phyloP scores from a whole-genome alignment of 2,797 vertebrate species.

The Halcyon chelicuti region DNA sequence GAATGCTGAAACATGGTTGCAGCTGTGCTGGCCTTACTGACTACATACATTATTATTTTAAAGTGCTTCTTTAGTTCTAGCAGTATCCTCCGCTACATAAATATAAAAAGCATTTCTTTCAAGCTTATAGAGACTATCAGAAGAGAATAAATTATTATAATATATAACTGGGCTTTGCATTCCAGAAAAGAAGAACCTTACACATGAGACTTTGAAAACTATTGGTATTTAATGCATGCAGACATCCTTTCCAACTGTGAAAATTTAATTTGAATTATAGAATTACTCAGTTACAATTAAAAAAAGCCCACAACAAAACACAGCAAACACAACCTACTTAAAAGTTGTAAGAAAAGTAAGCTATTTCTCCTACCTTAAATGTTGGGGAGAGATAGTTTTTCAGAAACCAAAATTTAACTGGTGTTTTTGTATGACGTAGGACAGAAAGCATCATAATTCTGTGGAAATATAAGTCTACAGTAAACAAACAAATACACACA shows the following conservation, averaged over 20 bases:
- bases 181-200: not conserved
- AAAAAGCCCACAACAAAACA: not conserved
- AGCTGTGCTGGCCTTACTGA: not conserved
- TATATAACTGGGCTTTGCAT: not conserved
- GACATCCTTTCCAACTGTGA: not conserved
- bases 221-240: not conserved
- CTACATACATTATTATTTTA: not conserved
- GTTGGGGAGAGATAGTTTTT: constrained; percentile 97
- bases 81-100: not conserved
- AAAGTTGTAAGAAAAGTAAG: not conserved
- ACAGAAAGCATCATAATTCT: constrained; percentile 99
- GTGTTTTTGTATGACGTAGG: constrained; percentile 90
- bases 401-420: constrained; percentile 98
- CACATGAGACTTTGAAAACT: not conserved
- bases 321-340: not conserved
- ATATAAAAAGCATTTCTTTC: not conserved
- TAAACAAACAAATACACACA: constrained; percentile 20
- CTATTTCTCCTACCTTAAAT: constrained; percentile 87
- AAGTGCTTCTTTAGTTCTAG: not conserved
- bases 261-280: not conserved
- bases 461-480: constrained; percentile 67
- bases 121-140: not conserved
- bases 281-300: not conserved
- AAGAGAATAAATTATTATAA: not conserved
- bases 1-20: not conserved